Conservation (phyloP, 2,888 invertebrate genomes). For the Amiota communis region DNA sequence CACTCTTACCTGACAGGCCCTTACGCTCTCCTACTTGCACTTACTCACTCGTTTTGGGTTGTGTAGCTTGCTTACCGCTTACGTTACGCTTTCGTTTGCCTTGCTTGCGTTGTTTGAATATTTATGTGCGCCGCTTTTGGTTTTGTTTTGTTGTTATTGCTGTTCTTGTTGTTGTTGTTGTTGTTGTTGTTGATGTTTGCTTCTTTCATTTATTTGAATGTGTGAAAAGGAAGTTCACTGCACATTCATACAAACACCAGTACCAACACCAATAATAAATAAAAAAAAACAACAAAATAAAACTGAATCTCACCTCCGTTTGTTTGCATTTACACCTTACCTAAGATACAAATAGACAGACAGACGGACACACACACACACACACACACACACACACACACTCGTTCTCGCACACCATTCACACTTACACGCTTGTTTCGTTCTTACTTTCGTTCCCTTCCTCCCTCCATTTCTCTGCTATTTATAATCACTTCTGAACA, state of each 20-base stretch:
- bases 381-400: constrained; percentile 25
- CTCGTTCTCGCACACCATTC: constrained; percentile 34
- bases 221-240: constrained; percentile 65
- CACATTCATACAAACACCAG: constrained; percentile 33
- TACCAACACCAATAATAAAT: not conserved
- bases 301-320: constrained; percentile 62
- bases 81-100: not conserved
- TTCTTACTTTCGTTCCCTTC: constrained; percentile 9
- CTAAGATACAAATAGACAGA: not conserved
- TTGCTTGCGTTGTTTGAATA: not conserved
- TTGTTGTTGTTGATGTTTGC: not conserved
- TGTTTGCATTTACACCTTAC: constrained; percentile 61
- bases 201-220: constrained; percentile 42
- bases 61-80: not conserved
- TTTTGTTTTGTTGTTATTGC: not conserved
- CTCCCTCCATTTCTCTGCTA: constrained; percentile 15
- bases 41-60: too few species aligned
- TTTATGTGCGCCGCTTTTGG: not conserved
- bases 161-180: not conserved
- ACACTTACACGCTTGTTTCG: not conserved
- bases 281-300: too few species aligned
- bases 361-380: constrained; percentile 36
- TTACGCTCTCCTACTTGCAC: too few species aligned
- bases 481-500: constrained; percentile 7
- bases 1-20: too few species aligned